Percentiles rank a stretch among this genome's conserved stretches.
Evolutionary conservation across 1,140 invertebrate genomes (phyloP).

Genomic region (Gryllus bimaculatus): DNA sequence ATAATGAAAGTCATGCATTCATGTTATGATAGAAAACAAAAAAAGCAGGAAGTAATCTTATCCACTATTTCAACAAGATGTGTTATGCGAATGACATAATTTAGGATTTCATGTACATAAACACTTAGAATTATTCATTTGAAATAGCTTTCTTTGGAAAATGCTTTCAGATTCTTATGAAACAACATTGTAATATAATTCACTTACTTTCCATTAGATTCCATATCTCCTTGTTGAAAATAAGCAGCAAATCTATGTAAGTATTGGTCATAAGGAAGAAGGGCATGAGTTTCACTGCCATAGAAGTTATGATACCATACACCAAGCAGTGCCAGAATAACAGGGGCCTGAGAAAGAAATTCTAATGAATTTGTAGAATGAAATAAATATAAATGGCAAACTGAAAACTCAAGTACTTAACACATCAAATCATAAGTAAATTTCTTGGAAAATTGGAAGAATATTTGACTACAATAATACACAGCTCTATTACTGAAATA

Average conservation of each 20-base stretch:
- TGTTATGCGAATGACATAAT: too few relatives aligned
- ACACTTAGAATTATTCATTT: not conserved
- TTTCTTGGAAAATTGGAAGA: too few relatives aligned
- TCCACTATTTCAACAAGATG: too few relatives aligned
- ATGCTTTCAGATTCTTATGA: not conserved
- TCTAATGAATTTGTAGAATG: too few relatives aligned
- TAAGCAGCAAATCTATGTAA: conserved; percentile 97
- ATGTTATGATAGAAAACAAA: too few relatives aligned
- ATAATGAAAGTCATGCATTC: too few relatives aligned
- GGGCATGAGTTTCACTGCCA: conserved; percentile 88
- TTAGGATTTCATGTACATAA: not conserved
- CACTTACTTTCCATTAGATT: conserved; percentile 97
- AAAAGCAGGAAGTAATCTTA: too few relatives aligned
- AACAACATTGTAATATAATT: not conserved
- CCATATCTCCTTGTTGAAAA: conserved; percentile 99
- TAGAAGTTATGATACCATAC: conserved; percentile 96
- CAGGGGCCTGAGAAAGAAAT: conserved; percentile 61
- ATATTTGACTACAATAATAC: too few relatives aligned
- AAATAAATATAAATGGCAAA: too few relatives aligned
- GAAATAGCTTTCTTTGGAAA: not conserved
- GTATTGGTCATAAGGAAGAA: conserved; percentile 98
- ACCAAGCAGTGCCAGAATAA: conserved; percentile 87
- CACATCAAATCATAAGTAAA: too few relatives aligned
- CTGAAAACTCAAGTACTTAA: too few relatives aligned
- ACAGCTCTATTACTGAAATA: too few relatives aligned